A percentile compares a stretch with the other conserved stretches of the same genome.
These are phyloP conservation scores for Microctonus brassicae DNA, from an alignment of 2,888 invertebrate species.

Conservation along the genomic window DNA sequence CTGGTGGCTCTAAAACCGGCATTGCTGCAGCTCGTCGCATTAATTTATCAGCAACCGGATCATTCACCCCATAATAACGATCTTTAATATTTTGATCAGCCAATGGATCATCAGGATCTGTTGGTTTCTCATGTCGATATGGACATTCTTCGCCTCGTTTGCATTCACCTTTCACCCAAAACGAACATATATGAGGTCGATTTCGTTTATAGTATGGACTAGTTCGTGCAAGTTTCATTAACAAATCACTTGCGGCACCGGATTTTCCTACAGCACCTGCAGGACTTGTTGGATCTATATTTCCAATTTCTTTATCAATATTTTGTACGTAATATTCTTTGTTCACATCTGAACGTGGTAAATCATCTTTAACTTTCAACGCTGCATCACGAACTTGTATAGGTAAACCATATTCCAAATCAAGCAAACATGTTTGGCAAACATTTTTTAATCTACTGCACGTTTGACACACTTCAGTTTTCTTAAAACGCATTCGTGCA, in stretches of 20 bases:
- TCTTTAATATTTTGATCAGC: conserved; percentile 97
- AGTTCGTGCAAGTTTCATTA: conserved; percentile 90
- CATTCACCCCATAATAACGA: conserved; percentile 94
- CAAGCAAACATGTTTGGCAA: conserved; percentile 94
- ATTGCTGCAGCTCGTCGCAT: conserved; percentile 91
- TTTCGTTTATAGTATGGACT: conserved; percentile 96
- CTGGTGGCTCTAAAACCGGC: too few relatives aligned
- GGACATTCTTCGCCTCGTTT: conserved; percentile 97
- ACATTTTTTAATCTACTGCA: conserved; percentile 95
- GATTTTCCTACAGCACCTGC: conserved; percentile 78
- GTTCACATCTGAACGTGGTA: conserved; percentile 94
- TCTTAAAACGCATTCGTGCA: conserved; percentile 94
- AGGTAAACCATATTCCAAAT: conserved; percentile 91
- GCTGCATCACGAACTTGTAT: conserved; percentile 93
- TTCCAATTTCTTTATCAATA: conserved; percentile 82
- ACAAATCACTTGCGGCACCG: conserved; percentile 83
- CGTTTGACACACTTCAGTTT: conserved; percentile 96
- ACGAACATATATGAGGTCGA: conserved; percentile 95
- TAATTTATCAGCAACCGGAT: conserved; percentile 95
- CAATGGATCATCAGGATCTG: conserved; percentile 96
- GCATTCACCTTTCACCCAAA: conserved; percentile 99
- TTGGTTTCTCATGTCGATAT: conserved; percentile 95
- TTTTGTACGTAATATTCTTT: conserved; percentile 95
- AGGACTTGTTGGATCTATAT: conserved; percentile 69
- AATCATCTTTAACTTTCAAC: conserved; percentile 88